Conservation (phyloP, 2,888 invertebrate genomes). For the Macrosoma leucophasiata region DNA sequence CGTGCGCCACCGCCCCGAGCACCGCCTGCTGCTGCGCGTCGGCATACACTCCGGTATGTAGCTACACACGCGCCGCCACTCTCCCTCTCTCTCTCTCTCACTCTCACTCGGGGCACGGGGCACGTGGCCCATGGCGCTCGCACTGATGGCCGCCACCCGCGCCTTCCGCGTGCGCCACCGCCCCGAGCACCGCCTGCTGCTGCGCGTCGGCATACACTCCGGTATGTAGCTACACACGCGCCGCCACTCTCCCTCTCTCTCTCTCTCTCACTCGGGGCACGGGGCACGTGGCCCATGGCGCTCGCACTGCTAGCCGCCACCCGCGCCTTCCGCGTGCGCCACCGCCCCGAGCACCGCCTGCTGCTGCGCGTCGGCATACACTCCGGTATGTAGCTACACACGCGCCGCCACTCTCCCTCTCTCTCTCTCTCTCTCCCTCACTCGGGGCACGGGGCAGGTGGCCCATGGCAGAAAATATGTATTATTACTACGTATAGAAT, state of each 20-base stretch:
- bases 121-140: slow-evolving; percentile 97
- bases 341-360: slow-evolving; percentile 88
- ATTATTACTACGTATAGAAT: too few species aligned
- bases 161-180: slow-evolving; percentile 92
- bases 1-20: slow-evolving; percentile 90
- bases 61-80: too few species aligned
- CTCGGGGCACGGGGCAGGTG: slow-evolving; percentile 94
- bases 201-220: slow-evolving; percentile 94
- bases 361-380: slow-evolving; percentile 94
- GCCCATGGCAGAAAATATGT: too few species aligned
- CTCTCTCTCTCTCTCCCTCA: too few species aligned
- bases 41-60: slow-evolving; percentile 89
- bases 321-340: slow-evolving; percentile 90
- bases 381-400: slow-evolving; percentile 80
- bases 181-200: slow-evolving; percentile 87
- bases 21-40: slow-evolving; percentile 89
- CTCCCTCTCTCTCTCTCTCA: too few species aligned
- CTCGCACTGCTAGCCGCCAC: slow-evolving; percentile 89
- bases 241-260: too few species aligned
- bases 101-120: too few species aligned
- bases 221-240: too few species aligned
- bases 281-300: slow-evolving; percentile 96
- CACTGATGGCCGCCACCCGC: slow-evolving; percentile 87
- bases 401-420: too few species aligned
- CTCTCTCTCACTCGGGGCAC: too few species aligned